Evolutionary conservation across 2,888 invertebrate genomes (phyloP), one percentile per base, ranked within the genome.

Genomic region (Limnephilus rhombicus): DNA sequence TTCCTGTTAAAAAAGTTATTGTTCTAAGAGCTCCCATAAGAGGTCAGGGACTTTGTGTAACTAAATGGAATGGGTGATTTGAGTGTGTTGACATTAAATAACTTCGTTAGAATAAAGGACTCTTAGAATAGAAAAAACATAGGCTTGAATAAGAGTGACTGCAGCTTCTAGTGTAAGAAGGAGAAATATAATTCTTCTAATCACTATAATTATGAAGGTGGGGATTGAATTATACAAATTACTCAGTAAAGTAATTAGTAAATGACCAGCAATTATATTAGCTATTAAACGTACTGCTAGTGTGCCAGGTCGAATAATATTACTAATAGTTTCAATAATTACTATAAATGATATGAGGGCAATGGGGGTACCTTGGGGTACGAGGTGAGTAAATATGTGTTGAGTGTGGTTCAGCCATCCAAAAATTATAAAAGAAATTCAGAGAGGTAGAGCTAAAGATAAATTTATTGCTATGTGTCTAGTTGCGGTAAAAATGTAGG

Each of bases 101-200:
- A 96, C 96, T 97, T 97, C 97, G 95, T 96, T 97, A 95, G 97
- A 97, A 94, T 98, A 97, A 94, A 97, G 94, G 24, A 97, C 97
- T 95, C 96, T 96, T 96, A 97, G 94, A 94, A 97, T 96, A 83
- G 97, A 95, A 95, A 97, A 97, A 93, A 97, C 97, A 95, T 97
- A 97, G 1, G 97, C 95, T 96, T 97, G 97, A 96, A 97, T 94
- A 97, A 95, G 3, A 0, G 49, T 49, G 3, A 49, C 49, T 15
- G 49, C 13, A 49, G 49, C 15, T 49, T 49, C 49, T 13, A 49
- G 3, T 3, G 49, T 49, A 13, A 49, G 12, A 49, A 49, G 49
- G 3, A 49, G 49, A 15, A 49, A 49, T 15, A 49, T 49, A 15
- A 49, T 4, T 15, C 49, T 49, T 3, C 49, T 49, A 49, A 49